Conservation (phyloP, 2,113 vertebrate species). For the Reinhardtius hippoglossoides region DNA sequence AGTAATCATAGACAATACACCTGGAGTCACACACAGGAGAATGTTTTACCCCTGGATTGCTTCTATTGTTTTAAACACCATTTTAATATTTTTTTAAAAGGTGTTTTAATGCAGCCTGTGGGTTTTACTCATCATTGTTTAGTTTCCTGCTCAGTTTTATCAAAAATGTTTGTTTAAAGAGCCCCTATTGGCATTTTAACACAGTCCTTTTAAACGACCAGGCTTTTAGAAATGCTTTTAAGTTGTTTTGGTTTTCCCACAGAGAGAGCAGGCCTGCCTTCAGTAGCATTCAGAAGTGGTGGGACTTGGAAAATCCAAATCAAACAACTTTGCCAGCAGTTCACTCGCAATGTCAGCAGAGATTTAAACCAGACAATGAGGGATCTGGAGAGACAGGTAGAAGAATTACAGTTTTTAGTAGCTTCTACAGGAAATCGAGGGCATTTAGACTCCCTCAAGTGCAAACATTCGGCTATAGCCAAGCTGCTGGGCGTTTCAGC, state of each 20-base stretch:
- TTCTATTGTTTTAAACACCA: not conserved
- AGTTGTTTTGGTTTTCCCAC: not conserved
- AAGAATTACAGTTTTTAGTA: no score
- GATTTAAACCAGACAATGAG: not conserved
- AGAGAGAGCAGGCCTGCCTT: not conserved
- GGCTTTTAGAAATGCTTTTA: not conserved
- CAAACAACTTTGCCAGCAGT: not conserved
- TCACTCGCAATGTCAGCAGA: not conserved
- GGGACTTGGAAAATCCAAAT: not conserved
- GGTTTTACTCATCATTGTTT: not conserved
- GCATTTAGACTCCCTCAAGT: no score
- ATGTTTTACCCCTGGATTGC: not conserved
- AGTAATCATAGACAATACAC: not conserved
- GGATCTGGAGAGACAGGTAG: not conserved
- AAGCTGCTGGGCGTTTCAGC: no score
- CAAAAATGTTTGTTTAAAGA: not conserved
- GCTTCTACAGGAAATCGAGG: no score
- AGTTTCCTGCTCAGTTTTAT: not conserved
- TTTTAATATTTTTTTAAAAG: not conserved
- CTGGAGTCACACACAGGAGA: not conserved
- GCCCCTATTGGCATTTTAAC: not conserved
- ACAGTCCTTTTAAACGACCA: not conserved
- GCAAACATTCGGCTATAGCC: no score
- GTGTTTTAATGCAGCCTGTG: not conserved
- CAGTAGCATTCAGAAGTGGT: not conserved